Conservation (phyloP, 2,888 invertebrate species). For the Phytoseiulus persimilis region DNA sequence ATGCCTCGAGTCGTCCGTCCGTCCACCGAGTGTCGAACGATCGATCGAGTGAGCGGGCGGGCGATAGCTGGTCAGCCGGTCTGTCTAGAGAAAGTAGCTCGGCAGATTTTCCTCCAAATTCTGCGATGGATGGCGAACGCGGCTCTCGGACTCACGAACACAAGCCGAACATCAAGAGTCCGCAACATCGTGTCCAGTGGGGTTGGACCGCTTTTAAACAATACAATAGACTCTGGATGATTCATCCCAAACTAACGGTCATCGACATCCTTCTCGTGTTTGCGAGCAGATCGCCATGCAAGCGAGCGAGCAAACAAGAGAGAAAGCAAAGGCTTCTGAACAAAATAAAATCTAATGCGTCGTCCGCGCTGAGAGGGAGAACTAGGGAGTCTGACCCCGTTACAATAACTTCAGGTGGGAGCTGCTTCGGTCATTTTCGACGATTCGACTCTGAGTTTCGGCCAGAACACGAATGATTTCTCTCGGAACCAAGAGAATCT, state of each 20-base stretch:
- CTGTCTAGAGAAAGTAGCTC: background rate
- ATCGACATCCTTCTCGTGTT: background rate
- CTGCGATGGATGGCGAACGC: background rate
- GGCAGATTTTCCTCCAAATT: background rate
- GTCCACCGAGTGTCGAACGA: background rate
- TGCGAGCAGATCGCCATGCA: background rate
- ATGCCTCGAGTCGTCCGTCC: background rate
- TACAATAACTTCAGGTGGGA: background rate
- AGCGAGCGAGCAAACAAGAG: background rate
- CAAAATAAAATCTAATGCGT: constrained; percentile 5
- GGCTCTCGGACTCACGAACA: background rate
- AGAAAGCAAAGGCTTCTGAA: background rate
- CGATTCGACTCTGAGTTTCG: background rate
- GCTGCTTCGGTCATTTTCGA: background rate
- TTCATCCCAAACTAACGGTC: background rate
- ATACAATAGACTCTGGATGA: background rate
- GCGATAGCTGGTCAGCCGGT: background rate
- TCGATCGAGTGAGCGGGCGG: background rate
- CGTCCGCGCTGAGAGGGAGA: background rate
- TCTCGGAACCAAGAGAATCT: too few species aligned
- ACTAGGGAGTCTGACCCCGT: background rate
- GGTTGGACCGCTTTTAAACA: background rate
- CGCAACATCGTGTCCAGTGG: background rate
- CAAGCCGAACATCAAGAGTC: background rate
- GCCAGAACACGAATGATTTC: too few species aligned